Conservation (phyloP, 1,140 invertebrate genomes). For the Chrysoperla carnea region DNA sequence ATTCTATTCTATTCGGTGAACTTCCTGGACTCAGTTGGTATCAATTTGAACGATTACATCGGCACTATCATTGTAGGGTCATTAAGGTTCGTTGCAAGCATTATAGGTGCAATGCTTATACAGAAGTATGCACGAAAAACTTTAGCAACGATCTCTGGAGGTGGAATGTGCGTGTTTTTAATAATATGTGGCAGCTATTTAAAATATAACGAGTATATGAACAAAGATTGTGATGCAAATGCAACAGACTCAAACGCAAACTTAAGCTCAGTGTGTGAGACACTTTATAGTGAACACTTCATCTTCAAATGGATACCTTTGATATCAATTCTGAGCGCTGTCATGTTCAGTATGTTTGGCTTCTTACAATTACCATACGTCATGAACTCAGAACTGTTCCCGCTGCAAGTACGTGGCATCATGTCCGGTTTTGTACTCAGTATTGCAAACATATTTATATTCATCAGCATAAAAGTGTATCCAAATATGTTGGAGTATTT, state of each 20-base stretch:
- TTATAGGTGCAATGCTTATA: conserved; percentile 46
- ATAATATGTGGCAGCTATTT: conserved; percentile 32
- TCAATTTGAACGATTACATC: conserved; percentile 44
- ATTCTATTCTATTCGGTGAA: conserved; percentile 59
- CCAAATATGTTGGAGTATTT: conserved; percentile 34
- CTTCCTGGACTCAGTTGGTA: conserved; percentile 45
- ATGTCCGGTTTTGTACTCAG: conserved; percentile 50
- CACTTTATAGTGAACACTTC: no score
- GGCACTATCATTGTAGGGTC: conserved; percentile 57
- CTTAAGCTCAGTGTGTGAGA: no score
- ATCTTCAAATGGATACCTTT: conserved; percentile 35
- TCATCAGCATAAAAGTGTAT: conserved; percentile 50
- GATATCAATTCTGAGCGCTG: conserved; percentile 42
- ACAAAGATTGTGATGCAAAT: no score
- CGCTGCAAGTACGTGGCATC: conserved; percentile 41
- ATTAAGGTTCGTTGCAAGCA: conserved; percentile 45
- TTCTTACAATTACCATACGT: conserved; percentile 57
- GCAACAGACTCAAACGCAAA: no score
- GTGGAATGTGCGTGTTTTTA: conserved; percentile 42
- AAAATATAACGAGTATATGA: conserved; percentile 17
- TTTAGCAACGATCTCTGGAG: conserved; percentile 43
- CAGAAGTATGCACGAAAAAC: conserved; percentile 46
- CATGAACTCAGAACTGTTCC: conserved; percentile 57
- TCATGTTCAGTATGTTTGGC: conserved; percentile 53
- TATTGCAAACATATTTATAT: conserved; percentile 50